Conservation (phyloP, 2,888 invertebrate species). For the Sarcophaga subvicina region DNA sequence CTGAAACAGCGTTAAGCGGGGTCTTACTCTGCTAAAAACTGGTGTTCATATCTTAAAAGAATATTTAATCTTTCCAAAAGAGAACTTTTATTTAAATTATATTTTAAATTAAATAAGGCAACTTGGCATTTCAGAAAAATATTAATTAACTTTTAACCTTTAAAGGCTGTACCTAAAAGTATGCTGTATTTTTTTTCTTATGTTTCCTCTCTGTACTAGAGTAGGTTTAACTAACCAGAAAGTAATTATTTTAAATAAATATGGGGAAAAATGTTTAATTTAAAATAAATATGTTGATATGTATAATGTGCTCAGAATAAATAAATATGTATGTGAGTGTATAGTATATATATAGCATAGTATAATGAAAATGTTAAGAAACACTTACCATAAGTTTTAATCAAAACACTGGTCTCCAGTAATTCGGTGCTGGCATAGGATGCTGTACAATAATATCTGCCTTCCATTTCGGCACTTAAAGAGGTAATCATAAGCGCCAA, state of each 20-base stretch:
- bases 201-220: background rate
- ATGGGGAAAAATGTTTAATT: slow-evolving; percentile 20
- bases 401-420: slow-evolving; percentile 86
- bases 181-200: no score
- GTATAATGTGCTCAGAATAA: background rate
- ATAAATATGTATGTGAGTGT: no score
- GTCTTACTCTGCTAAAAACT: no score
- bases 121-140: no score
- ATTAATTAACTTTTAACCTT: no score
- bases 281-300: background rate
- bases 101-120: no score
- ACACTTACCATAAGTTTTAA: slow-evolving; percentile 88
- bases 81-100: no score
- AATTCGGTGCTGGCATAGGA: slow-evolving; percentile 88
- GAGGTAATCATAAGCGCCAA: slow-evolving; percentile 89
- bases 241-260: background rate
- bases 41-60: no score
- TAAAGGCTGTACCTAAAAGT: no score
- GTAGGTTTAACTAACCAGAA: background rate
- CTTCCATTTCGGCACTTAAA: slow-evolving; percentile 89
- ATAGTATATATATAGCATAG: background rate
- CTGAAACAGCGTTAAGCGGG: no score
- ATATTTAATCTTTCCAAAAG: no score
- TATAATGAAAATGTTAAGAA: background rate
- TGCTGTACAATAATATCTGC: slow-evolving; percentile 92